These are phyloP conservation scores for Meloidogyne hapla DNA, from an alignment of 1,140 invertebrate genomes.

Conservation along the genomic window DNA sequence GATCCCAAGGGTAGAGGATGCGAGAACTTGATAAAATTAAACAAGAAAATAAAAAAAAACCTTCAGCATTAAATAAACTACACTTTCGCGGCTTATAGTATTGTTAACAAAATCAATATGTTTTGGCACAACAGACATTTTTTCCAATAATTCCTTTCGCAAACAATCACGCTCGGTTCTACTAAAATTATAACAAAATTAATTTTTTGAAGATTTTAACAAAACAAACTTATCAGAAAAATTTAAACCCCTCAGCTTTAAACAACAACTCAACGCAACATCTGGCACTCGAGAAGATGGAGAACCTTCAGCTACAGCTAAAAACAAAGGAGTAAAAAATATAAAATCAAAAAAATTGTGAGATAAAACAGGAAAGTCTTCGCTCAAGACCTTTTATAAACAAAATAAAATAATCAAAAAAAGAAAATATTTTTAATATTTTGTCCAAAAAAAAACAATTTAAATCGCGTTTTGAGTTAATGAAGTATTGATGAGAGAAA, in stretches of 20 bases:
- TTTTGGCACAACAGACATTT: constrained; percentile 44
- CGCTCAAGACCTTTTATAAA: not conserved
- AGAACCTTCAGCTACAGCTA: constrained; percentile 37
- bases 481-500: too few species aligned
- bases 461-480: too few species aligned
- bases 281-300: constrained; percentile 24
- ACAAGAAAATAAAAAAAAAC: constrained; percentile 5
- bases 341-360: too few species aligned
- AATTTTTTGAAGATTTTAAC: constrained; percentile 4
- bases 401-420: constrained; percentile 10
- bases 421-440: too few species aligned
- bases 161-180: constrained; percentile 26
- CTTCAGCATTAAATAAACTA: constrained; percentile 45
- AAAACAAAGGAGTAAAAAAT: constrained; percentile 9
- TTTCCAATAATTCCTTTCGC: constrained; percentile 31
- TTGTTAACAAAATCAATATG: constrained; percentile 38
- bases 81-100: constrained; percentile 10
- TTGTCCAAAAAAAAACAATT: too few species aligned
- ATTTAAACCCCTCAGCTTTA: constrained; percentile 43
- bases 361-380: too few species aligned
- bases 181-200: constrained; percentile 20
- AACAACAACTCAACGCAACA: constrained; percentile 39
- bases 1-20: too few species aligned
- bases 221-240: constrained; percentile 39
- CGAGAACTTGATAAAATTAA: not conserved